phyloP scores from a whole-genome alignment of 2,113 vertebrate genomes.

The Zosterops japonicus region DNA sequence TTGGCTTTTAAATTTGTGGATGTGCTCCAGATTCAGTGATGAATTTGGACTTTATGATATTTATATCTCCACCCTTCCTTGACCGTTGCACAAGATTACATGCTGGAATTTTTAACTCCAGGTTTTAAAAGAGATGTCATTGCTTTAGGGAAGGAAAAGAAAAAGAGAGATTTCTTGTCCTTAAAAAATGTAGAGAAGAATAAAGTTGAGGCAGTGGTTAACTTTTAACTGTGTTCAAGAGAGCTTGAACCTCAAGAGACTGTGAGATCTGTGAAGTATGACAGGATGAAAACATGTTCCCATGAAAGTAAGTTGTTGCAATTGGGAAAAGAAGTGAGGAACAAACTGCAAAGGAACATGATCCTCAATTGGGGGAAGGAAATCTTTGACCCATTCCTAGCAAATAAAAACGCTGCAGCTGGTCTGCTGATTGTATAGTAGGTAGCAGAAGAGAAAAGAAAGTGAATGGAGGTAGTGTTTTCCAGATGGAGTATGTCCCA shows the following conservation, averaged over 20 bases:
- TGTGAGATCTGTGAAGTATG: background rate
- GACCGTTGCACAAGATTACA: constrained; percentile 17
- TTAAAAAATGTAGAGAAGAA: background rate
- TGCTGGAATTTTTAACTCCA: background rate
- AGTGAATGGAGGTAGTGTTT: background rate
- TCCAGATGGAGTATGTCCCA: background rate
- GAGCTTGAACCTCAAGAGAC: background rate
- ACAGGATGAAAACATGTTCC: background rate
- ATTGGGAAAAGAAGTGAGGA: background rate
- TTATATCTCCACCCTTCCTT: constrained; percentile 56
- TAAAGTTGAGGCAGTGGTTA: background rate
- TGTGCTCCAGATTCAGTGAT: constrained; percentile 31
- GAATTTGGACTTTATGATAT: constrained; percentile 41
- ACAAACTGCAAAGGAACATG: background rate
- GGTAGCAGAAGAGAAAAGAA: background rate
- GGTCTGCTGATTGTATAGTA: background rate
- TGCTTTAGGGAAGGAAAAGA: background rate
- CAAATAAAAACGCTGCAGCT: background rate
- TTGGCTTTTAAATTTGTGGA: constrained; percentile 22
- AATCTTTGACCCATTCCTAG: background rate
- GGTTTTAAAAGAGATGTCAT: background rate
- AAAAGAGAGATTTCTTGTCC: background rate
- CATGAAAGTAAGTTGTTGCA: background rate
- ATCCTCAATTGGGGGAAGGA: background rate
- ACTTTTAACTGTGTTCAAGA: background rate